Evolutionary conservation across 2,888 invertebrate genomes (phyloP), one percentile per base, ranked within the genome.

Genomic region (Cryptocephalus moraei): DNA sequence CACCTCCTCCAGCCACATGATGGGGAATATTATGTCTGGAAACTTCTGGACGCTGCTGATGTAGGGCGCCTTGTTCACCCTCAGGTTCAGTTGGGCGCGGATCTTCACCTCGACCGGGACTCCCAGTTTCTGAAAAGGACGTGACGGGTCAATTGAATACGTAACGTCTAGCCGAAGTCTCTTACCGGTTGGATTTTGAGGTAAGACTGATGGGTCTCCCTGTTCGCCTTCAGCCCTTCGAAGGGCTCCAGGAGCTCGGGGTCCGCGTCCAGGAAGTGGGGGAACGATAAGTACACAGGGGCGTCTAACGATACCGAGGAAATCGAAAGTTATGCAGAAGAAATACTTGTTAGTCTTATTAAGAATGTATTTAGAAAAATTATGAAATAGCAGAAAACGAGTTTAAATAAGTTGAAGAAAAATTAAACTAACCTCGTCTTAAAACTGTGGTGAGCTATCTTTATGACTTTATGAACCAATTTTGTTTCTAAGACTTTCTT

Each of bases 251-350:
- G 64, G 0, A 90, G 73, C 10, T 71, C 72, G 0, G 82, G 81
- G 62, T 89, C 86, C 0, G 89, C 85, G 53, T 88, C 82, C 66
- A 83, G 86, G 71, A 92, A 94, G 65, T 93, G 93, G 0, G 92
- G 92, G 67, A 85, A 89, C 0, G 92, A 93, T 8, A 92, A 73
- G 57, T 87, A 89, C 0, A 93, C 85, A 0, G 93, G 93, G 0
- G 91, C 91, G 62, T 84, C 88, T 88, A 67, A 4, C 70, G 71
- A 45, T 42, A n/a, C 38, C 22, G 6, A 22, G n/a, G 22, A 22
- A 22, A 22, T 22, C 22, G 22, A 22, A 22, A 22, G 12, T 36
- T 39, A 36, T 43, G 49, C 6, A 6, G 36, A 6, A 12, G 6
- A 36, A 36, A 36, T 6, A 4, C 6, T 6, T 36, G 10, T 46